These are phyloP conservation scores for Apostichopus californicus DNA, from an alignment of 35 echinoderm and acorn worm genomes.

Conservation along the genomic window DNA sequence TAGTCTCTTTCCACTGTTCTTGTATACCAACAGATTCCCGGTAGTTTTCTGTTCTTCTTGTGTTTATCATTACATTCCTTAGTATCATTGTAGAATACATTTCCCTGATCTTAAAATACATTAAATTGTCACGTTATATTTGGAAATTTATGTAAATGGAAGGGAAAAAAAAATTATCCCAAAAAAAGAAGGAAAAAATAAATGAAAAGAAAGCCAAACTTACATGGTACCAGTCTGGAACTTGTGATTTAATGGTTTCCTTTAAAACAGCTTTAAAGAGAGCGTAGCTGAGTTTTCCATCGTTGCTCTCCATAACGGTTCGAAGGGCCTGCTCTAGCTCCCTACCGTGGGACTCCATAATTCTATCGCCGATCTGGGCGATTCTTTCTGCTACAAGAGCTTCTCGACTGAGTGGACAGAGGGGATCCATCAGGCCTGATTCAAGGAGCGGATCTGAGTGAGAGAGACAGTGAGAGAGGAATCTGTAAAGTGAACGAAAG, in stretches of 20 bases:
- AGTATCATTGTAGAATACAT: no score
- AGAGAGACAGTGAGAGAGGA: background rate
- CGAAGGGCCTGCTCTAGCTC: conserved; percentile 73
- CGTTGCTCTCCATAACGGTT: conserved; percentile 53
- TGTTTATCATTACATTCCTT: no score
- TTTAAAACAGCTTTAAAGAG: conserved; percentile 76
- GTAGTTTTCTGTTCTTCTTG: no score
- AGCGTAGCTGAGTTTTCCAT: conserved; percentile 58
- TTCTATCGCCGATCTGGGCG: conserved; percentile 85
- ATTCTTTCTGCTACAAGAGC: conserved; percentile 86
- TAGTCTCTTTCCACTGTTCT: no score
- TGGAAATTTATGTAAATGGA: no score
- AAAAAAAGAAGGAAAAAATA: background rate
- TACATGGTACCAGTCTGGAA: conserved; percentile 92
- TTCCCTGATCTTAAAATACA: no score
- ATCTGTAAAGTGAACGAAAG: background rate
- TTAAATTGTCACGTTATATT: no score
- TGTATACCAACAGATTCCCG: no score
- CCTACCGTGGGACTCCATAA: conserved; percentile 70
- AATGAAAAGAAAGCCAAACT: conserved; percentile 28
- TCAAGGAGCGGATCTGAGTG: background rate
- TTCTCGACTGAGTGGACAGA: conserved; percentile 74
- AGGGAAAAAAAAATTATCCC: no score
- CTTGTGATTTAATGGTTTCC: conserved; percentile 68
- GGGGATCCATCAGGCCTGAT: background rate